Percentiles rank a stretch among this genome's conserved stretches.
Conservation (phyloP, 1,140 invertebrate species). For the Campoletis sonorensis region DNA sequence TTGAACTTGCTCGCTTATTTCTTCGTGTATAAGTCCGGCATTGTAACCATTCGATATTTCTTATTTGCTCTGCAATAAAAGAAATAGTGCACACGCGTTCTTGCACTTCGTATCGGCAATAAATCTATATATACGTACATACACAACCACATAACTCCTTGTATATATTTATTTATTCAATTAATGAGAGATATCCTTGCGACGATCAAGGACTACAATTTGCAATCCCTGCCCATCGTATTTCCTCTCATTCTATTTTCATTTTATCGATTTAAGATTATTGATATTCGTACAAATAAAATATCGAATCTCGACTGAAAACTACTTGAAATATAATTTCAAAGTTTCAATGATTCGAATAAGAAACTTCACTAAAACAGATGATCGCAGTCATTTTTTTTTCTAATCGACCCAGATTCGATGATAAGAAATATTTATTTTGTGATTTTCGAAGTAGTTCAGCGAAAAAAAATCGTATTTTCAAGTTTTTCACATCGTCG, state of each 20-base stretch:
- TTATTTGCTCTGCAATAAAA: not conserved
- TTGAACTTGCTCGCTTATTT: conserved; percentile 13
- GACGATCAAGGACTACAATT: not conserved
- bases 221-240: not conserved
- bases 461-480: too few species aligned
- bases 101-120: not conserved
- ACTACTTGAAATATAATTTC: not conserved
- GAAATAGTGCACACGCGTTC: conserved; percentile 3
- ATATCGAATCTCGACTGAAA: not conserved
- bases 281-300: not conserved
- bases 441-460: too few species aligned
- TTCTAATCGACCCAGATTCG: too few species aligned
- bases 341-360: not conserved
- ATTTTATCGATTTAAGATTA: not conserved
- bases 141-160: not conserved
- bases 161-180: not conserved
- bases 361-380: too few species aligned
- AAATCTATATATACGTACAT: not conserved
- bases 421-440: too few species aligned
- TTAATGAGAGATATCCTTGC: not conserved
- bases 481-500: too few species aligned
- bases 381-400: too few species aligned
- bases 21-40: conserved; percentile 9
- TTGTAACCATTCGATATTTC: conserved; percentile 9
- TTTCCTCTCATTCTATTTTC: not conserved